These are phyloP conservation scores for Sorex maritimensis DNA, from an alignment of 2,797 vertebrate genomes.

Conservation along the genomic window DNA sequence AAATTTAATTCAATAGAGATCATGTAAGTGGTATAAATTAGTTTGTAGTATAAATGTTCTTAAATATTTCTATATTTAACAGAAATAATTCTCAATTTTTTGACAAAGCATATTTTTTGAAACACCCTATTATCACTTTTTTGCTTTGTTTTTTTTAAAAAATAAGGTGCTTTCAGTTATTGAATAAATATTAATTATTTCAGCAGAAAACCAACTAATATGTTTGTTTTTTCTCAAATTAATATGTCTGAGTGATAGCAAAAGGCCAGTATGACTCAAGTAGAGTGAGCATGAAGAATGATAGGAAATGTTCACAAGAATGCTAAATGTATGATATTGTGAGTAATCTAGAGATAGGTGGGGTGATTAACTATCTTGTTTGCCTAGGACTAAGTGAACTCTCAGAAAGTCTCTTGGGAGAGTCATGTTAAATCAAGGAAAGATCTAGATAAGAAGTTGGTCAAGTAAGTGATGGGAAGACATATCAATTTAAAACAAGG, in stretches of 20 bases:
- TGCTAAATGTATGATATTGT: neutral
- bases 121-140: conserved; percentile 17
- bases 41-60: neutral
- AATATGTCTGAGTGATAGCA: too few species aligned
- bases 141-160: neutral
- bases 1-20: neutral
- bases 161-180: neutral
- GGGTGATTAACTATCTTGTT: neutral
- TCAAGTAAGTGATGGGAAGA: neutral
- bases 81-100: conserved; percentile 48
- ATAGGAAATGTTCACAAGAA: neutral
- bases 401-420: neutral
- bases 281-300: neutral
- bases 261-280: too few species aligned
- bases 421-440: neutral
- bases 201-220: neutral
- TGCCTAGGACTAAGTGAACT: neutral
- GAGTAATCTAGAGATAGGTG: neutral
- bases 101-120: neutral
- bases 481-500: conserved; percentile 15
- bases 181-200: neutral
- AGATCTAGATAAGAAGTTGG: neutral
- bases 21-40: conserved; percentile 34
- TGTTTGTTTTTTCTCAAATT: too few species aligned
- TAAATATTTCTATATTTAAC: conserved; percentile 9